A percentile compares a stretch with the other conserved stretches of the same genome.
Evolutionary conservation across 2,797 vertebrate species (phyloP).

Genomic region (Dryobates pubescens): DNA sequence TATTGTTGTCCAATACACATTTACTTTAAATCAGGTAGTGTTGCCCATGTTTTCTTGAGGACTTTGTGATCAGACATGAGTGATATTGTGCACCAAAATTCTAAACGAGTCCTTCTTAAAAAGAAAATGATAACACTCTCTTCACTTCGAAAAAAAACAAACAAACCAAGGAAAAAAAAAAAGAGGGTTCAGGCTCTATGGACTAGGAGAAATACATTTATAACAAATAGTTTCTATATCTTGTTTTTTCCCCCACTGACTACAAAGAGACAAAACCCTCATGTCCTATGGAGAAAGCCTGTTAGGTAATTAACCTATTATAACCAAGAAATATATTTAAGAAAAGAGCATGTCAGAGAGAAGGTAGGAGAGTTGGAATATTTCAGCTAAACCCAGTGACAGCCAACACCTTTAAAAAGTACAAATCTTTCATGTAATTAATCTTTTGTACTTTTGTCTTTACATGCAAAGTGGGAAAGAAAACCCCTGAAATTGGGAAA

Average conservation of each 20-base stretch:
- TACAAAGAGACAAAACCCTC: neutral
- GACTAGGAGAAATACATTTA: neutral
- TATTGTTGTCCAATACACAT: neutral
- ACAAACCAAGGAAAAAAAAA: too few species aligned
- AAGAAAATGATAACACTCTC: neutral
- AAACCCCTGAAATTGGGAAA: neutral
- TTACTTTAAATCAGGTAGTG: neutral
- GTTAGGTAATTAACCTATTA: neutral
- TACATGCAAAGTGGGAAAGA: neutral
- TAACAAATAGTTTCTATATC: constrained; percentile 27
- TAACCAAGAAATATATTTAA: neutral
- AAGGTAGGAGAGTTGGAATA: neutral
- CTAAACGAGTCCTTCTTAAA: neutral
- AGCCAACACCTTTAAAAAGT: neutral
- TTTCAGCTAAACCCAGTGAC: neutral
- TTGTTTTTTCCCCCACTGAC: neutral
- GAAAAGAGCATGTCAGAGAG: neutral
- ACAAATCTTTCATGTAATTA: neutral
- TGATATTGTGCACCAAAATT: neutral
- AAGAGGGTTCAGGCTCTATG: neutral
- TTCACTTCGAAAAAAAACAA: neutral
- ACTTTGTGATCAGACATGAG: neutral
- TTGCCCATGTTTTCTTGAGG: neutral
- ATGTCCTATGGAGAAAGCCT: neutral
- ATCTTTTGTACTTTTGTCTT: neutral